Conservation (phyloP, 1,140 invertebrate genomes). For the Heliconius himera region DNA sequence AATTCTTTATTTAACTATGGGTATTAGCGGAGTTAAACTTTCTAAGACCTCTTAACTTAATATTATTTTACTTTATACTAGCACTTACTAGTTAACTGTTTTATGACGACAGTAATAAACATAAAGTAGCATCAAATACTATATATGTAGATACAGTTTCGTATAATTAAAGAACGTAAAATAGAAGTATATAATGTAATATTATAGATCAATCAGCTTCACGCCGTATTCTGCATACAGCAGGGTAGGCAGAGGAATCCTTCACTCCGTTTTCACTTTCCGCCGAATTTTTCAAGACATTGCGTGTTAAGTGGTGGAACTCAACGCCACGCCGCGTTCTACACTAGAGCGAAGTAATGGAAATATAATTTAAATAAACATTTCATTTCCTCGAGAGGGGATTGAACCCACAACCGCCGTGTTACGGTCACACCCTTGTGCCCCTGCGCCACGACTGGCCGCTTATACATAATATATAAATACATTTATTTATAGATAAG, state of each 20-base stretch:
- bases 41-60: background rate
- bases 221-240: background rate
- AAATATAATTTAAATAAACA: background rate
- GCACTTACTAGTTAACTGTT: background rate
- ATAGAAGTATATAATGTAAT: background rate
- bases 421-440: background rate
- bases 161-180: background rate
- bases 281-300: background rate
- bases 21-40: background rate
- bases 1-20: background rate
- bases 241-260: background rate
- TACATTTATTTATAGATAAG: slow-evolving; percentile 19
- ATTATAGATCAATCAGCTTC: background rate
- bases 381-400: background rate
- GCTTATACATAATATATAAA: background rate
- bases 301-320: too few relatives aligned
- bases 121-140: background rate
- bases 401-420: background rate
- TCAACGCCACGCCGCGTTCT: too few relatives aligned
- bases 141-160: background rate
- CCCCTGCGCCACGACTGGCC: too few relatives aligned
- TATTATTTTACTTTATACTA: background rate
- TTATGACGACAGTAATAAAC: background rate
- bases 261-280: background rate
- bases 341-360: background rate